These are phyloP conservation scores for Drosophila albomicans DNA, from an alignment of 1,140 invertebrate genomes.

Conservation along the genomic window DNA sequence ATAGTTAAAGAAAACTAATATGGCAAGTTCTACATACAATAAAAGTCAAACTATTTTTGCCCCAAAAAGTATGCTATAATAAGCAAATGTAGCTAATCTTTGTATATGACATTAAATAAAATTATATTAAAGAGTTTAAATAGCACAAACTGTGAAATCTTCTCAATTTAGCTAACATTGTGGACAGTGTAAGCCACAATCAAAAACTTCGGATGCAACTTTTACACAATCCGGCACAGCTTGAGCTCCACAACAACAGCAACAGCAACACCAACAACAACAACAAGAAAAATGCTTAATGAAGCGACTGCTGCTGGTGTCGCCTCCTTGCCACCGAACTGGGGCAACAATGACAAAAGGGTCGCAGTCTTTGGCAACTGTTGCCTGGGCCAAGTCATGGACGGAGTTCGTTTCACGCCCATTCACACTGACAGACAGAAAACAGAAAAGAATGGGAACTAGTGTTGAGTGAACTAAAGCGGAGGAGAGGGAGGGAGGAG, in stretches of 20 bases:
- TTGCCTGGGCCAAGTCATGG: conserved; percentile 50
- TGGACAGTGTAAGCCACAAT: conserved; percentile 35
- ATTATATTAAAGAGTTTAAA: conserved; percentile 10
- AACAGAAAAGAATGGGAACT: conserved; percentile 11
- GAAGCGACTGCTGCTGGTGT: conserved; percentile 50
- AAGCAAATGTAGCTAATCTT: neutral
- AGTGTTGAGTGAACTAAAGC: neutral
- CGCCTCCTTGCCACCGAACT: neutral
- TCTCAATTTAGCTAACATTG: conserved; percentile 11
- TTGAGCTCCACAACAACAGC: conserved; percentile 48
- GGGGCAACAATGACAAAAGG: conserved; percentile 47
- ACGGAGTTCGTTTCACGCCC: conserved; percentile 58
- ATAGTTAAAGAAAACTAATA: no score
- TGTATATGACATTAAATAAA: neutral
- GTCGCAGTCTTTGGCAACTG: conserved; percentile 74
- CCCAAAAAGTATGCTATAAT: no score
- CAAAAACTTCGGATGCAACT: conserved; percentile 59
- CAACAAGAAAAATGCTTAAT: conserved; percentile 65
- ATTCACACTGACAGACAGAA: conserved; percentile 58
- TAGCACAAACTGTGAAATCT: conserved; percentile 17
- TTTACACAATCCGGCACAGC: conserved; percentile 63
- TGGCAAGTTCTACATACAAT: no score
- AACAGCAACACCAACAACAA: conserved; percentile 31
- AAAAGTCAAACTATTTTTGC: no score
- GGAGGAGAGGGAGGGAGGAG: neutral